phyloP scores from a whole-genome alignment of 2,888 invertebrate genomes.

The Lasioglossum figueresi region DNA sequence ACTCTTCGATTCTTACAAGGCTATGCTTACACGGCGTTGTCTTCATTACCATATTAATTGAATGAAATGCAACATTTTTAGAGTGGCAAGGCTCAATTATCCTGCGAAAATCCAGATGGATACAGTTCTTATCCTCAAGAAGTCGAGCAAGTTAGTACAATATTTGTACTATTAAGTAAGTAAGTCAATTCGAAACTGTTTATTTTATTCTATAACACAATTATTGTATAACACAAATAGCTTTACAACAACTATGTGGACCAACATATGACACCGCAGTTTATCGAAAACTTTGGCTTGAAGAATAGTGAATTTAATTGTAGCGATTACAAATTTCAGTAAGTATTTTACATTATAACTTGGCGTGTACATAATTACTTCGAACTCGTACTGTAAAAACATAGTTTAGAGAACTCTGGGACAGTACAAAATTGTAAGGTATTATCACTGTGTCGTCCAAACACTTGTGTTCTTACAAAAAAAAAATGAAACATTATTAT shows the following conservation, averaged over 20 bases:
- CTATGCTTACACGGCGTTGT: not conserved
- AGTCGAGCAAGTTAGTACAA: conserved; percentile 48
- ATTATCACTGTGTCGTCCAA: conserved; percentile 13
- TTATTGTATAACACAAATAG: conserved; percentile 50
- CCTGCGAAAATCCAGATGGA: conserved; percentile 74
- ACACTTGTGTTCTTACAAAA: conserved; percentile 39
- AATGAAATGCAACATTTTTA: conserved; percentile 38
- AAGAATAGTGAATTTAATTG: conserved; percentile 88
- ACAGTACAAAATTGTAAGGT: conserved; percentile 29
- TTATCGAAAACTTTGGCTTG: conserved; percentile 87
- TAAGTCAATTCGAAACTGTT: not conserved
- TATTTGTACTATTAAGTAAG: not conserved
- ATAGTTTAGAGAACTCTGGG: conserved; percentile 3
- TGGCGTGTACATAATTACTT: not conserved
- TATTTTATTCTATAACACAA: not conserved
- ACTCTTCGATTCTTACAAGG: not conserved
- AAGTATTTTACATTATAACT: conserved; percentile 74
- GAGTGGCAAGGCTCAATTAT: conserved; percentile 69
- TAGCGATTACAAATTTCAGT: conserved; percentile 86
- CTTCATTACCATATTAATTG: not conserved
- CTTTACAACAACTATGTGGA: conserved; percentile 85
- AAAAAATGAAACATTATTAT: conserved; percentile 51
- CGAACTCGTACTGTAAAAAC: not conserved
- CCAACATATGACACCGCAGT: conserved; percentile 87
- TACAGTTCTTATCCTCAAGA: conserved; percentile 73